These are phyloP conservation scores for Chionis minor DNA, from an alignment of 2,113 vertebrate genomes.

Conservation along the genomic window DNA sequence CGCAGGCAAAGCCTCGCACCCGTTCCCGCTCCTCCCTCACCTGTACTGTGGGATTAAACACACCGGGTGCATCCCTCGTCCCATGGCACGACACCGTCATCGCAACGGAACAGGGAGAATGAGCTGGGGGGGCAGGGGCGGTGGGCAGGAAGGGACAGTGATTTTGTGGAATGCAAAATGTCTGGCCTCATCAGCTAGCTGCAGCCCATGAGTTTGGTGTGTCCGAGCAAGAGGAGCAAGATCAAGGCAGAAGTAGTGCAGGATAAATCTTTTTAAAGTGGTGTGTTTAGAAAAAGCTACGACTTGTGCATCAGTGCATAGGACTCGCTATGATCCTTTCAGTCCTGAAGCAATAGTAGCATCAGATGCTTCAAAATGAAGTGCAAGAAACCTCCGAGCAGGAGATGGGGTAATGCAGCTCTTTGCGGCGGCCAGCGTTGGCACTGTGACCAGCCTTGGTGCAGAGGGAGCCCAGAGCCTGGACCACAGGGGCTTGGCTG, in stretches of 20 bases:
- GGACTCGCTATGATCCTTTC: neutral
- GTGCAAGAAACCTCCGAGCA: neutral
- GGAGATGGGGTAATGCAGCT: neutral
- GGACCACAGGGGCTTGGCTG: neutral
- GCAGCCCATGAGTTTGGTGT: neutral
- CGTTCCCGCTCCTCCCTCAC: rapidly evolving
- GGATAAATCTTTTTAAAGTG: neutral
- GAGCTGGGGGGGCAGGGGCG: neutral
- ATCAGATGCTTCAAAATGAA: neutral
- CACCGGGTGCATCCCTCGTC: neutral
- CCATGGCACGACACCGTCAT: neutral
- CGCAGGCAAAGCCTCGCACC: neutral
- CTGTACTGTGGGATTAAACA: neutral
- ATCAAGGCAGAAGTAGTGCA: neutral
- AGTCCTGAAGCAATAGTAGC: neutral
- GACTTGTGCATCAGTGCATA: neutral
- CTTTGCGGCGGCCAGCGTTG: neutral
- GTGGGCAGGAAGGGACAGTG: neutral
- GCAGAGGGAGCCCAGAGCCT: neutral
- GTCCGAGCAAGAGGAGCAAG: neutral
- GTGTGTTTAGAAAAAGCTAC: neutral
- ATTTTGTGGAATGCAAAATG: neutral
- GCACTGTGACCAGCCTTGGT: neutral
- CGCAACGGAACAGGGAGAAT: neutral
- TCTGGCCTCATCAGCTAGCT: neutral